Evolutionary conservation across 2,797 vertebrate species (phyloP).

Genomic region (Scolopax rusticola): DNA sequence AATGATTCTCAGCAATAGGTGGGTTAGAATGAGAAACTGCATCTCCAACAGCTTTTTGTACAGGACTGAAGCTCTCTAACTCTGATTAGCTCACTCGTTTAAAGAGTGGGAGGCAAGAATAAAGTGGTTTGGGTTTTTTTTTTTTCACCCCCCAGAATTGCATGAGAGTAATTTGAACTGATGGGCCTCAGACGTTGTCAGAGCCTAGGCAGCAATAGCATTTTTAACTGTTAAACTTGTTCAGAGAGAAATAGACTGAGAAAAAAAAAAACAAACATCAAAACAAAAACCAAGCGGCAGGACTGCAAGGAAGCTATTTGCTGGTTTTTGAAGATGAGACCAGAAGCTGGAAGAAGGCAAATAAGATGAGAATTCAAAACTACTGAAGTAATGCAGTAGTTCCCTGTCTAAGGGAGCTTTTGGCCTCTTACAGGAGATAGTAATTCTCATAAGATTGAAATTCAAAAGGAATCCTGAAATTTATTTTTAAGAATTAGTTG

Average conservation of each 20-base stretch:
- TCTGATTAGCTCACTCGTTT: not conserved
- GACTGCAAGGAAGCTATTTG: not conserved
- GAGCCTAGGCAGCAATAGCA: not conserved
- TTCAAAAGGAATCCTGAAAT: not conserved
- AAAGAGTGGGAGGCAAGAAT: not conserved
- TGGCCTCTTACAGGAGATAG: not conserved
- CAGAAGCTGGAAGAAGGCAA: conserved; percentile 10
- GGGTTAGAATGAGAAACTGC: not conserved
- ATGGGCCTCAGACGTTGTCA: not conserved
- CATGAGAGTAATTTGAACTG: not conserved
- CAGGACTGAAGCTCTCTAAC: not conserved
- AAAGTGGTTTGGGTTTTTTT: not conserved
- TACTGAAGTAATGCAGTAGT: not conserved
- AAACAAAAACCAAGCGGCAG: not conserved
- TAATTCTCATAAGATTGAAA: not conserved
- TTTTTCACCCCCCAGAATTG: not conserved
- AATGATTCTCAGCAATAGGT: not conserved
- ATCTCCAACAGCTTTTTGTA: not conserved
- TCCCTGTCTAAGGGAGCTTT: not conserved
- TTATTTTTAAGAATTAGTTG: not conserved
- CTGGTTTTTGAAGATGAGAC: not conserved
- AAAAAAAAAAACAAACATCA: not conserved
- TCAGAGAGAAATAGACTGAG: not conserved
- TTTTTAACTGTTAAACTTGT: not conserved
- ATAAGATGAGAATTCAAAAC: not conserved